These are phyloP conservation scores for Brevipalpus yothersi DNA, from an alignment of 1,140 invertebrate genomes.

Conservation along the genomic window DNA sequence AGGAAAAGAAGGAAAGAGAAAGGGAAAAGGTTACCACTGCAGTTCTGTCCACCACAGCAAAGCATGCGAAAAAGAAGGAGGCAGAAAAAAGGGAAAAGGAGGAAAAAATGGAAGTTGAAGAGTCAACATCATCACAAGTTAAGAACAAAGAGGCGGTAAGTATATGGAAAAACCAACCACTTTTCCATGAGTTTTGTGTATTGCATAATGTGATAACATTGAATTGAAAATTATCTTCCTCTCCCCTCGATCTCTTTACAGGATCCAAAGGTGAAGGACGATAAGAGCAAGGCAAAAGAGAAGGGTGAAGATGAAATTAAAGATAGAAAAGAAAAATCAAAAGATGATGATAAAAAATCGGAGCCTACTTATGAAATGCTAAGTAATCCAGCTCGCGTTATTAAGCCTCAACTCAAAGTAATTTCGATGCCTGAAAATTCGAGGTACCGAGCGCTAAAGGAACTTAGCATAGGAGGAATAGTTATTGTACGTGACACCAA, in stretches of 20 bases:
- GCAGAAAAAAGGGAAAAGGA: conserved; percentile 28
- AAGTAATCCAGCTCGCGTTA: conserved; percentile 72
- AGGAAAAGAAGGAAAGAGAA: conserved; percentile 87
- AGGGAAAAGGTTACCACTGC: conserved; percentile 72
- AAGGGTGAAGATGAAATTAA: conserved; percentile 22
- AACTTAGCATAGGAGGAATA: conserved; percentile 63
- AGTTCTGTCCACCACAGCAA: conserved; percentile 82
- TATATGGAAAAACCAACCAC: conserved; percentile 23
- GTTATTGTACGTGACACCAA: conserved; percentile 60
- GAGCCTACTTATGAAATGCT: conserved; percentile 70
- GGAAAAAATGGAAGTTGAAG: conserved; percentile 22
- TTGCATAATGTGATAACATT: too few relatives aligned
- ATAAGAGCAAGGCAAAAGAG: background rate
- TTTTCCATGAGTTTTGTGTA: conserved; percentile 25
- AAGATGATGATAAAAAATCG: conserved; percentile 43
- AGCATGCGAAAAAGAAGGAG: conserved; percentile 45
- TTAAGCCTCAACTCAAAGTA: conserved; percentile 71
- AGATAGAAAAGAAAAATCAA: conserved; percentile 21
- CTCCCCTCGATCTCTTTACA: conserved; percentile 8
- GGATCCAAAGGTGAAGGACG: conserved; percentile 21
- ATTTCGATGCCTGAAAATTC: conserved; percentile 51
- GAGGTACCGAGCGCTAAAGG: conserved; percentile 63
- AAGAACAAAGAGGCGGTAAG: background rate
- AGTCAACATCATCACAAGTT: background rate
- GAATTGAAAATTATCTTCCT: too few relatives aligned